Evolutionary conservation across 2,113 vertebrate species (phyloP), one percentile per base, ranked within the genome.

Genomic region (Indicator maculatus): DNA sequence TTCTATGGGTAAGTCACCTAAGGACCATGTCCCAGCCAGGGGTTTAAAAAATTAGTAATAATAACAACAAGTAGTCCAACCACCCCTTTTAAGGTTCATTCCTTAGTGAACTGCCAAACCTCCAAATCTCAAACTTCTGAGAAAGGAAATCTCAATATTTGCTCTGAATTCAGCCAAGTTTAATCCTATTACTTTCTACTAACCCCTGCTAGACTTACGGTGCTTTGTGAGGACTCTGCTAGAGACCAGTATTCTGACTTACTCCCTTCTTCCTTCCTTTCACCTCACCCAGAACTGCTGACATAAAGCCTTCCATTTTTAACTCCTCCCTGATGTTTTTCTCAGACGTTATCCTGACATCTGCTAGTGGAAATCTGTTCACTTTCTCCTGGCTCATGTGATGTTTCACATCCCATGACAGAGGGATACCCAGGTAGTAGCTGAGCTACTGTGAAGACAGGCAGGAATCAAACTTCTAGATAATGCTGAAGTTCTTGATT

Each of bases 101-200:
- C 83, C 45, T 41, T 74, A 41, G 56, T 71, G 65, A 90, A 26
- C 59, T 83, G 72, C 73, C 91, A 77, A 70, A 76, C 64, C 7
- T 12, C 11, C 64, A 80, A 70, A 80, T 92, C 56, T 81, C 55
- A 74, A 70, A 63, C 60, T 47, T 86, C 72, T 58, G 27, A 76
- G 88, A 76, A 73, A 76, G 36, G 33, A 95, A 90, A 93, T 93
- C 60, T 71, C 69, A 33, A 45, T 77, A n/a, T 90, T 90, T 96
- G 52, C 77, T 81, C 53, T 80, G 47, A 83, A 90, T 88, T 88
- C 89, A 84, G 61, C 47, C 77, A 59, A 59, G 24, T 84, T 86
- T 86, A 92, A 81, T 90, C 77, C 56, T 86, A 83, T 78, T 90
- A 67, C 64, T 74, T 55, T 86, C 72, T 90, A 5, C 84, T 78